phyloP scores from a whole-genome alignment of 1,140 invertebrate genomes.

The Eriocheir sinensis region DNA sequence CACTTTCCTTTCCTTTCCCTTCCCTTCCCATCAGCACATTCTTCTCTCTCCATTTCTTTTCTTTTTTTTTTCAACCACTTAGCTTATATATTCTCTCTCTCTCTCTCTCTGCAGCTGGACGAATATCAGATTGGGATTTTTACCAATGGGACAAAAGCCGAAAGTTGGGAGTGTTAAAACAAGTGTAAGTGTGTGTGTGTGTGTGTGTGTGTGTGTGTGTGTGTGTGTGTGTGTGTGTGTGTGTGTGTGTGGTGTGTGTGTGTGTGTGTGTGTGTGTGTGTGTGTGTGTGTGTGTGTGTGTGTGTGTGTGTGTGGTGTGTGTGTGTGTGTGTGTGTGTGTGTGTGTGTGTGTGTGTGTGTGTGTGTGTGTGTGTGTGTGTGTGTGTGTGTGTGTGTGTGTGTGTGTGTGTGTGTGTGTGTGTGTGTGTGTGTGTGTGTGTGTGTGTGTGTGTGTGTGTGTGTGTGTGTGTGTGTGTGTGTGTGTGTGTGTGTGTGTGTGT shows the following conservation, averaged over 20 bases:
- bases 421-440: conserved; percentile 43
- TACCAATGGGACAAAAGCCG: too few relatives aligned
- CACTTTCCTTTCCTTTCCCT: too few relatives aligned
- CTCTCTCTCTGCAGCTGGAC: too few relatives aligned
- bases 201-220: conserved; percentile 38
- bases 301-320: conserved; percentile 40
- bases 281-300: conserved; percentile 38
- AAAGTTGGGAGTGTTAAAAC: too few relatives aligned
- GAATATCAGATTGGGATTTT: too few relatives aligned
- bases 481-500: conserved; percentile 36
- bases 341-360: conserved; percentile 43
- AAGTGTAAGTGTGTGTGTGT: too few relatives aligned
- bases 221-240: conserved; percentile 43
- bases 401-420: conserved; percentile 41
- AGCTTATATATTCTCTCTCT: too few relatives aligned
- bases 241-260: conserved; percentile 42
- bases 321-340: conserved; percentile 43
- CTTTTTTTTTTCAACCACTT: too few relatives aligned
- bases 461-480: conserved; percentile 43
- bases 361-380: conserved; percentile 43
- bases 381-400: conserved; percentile 38
- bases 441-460: conserved; percentile 43
- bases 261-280: conserved; percentile 43
- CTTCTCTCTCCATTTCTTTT: too few relatives aligned
- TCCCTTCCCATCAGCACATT: too few relatives aligned